phyloP scores from a whole-genome alignment of 2,888 invertebrate species.

The Campopleginae sp. region DNA sequence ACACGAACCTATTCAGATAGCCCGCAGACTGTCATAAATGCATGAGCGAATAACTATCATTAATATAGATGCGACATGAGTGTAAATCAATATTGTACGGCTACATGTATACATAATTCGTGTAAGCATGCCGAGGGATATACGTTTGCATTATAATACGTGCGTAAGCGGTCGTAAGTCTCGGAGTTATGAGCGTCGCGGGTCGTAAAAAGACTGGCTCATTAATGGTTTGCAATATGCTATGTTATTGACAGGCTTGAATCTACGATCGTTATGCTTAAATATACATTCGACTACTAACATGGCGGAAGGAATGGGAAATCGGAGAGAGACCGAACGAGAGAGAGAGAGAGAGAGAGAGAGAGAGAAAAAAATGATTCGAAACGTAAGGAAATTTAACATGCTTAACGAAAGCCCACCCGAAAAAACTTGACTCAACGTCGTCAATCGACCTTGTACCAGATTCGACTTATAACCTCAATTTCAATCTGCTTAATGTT shows the following conservation, averaged over 20 bases:
- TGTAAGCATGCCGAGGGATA: slow-evolving; percentile 29
- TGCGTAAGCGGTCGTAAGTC: slow-evolving; percentile 60
- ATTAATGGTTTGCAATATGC: slow-evolving; percentile 68
- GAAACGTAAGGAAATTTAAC: background rate
- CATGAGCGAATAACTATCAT: slow-evolving; percentile 10
- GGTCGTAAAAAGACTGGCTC: slow-evolving; percentile 71
- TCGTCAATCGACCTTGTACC: background rate
- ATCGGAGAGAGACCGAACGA: background rate
- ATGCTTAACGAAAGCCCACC: background rate
- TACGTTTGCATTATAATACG: slow-evolving; percentile 58
- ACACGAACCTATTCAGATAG: background rate
- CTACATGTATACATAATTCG: slow-evolving; percentile 36
- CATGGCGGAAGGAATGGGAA: background rate
- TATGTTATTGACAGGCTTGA: slow-evolving; percentile 75
- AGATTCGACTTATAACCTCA: background rate
- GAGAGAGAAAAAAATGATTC: background rate
- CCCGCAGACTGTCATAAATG: background rate
- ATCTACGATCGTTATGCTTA: slow-evolving; percentile 63
- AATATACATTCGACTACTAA: slow-evolving; percentile 62
- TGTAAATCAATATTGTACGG: slow-evolving; percentile 37
- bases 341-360: background rate
- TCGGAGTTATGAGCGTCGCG: slow-evolving; percentile 51
- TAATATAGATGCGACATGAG: slow-evolving; percentile 38
- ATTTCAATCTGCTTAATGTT: slow-evolving; percentile 45
- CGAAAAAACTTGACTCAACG: background rate